phyloP scores from a whole-genome alignment of 2,888 invertebrate genomes.

The Sphaerophoria taeniata region DNA sequence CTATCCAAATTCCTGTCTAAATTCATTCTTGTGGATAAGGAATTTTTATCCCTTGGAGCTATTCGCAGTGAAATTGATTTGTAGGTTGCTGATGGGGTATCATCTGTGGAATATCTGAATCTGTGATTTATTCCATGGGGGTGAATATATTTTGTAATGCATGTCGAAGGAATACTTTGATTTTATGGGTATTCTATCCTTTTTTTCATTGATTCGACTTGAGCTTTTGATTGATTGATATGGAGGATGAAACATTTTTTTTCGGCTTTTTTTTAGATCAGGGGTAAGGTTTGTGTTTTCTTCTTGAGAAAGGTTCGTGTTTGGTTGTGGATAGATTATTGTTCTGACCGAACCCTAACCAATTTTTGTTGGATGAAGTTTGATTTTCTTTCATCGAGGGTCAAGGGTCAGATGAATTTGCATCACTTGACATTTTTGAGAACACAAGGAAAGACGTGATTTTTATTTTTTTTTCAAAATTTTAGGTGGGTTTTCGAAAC shows the following conservation, averaged over 20 bases:
- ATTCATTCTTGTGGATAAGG: too few species aligned
- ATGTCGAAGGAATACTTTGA: conserved; percentile 40
- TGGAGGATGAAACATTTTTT: conserved; percentile 23
- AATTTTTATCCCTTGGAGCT: not conserved
- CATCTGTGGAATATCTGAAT: conserved; percentile 26
- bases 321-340: not conserved
- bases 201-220: conserved; percentile 45
- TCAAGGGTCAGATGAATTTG: too few species aligned
- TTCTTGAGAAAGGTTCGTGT: not conserved
- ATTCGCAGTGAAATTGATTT: conserved; percentile 43
- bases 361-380: too few species aligned
- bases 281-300: not conserved
- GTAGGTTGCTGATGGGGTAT: conserved; percentile 23
- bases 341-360: not conserved
- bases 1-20: too few species aligned
- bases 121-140: conserved; percentile 42
- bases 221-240: conserved; percentile 36
- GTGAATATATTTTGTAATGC: conserved; percentile 24
- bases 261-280: not conserved
- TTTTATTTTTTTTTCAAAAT: too few species aligned
- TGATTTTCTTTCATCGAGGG: too few species aligned
- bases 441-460: too few species aligned
- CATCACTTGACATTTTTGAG: too few species aligned
- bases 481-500: too few species aligned
- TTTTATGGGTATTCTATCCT: conserved; percentile 39